Base-by-base conservation (phyloP, 2,113 vertebrate species). In the Addax nasomaculatus region DNA sequence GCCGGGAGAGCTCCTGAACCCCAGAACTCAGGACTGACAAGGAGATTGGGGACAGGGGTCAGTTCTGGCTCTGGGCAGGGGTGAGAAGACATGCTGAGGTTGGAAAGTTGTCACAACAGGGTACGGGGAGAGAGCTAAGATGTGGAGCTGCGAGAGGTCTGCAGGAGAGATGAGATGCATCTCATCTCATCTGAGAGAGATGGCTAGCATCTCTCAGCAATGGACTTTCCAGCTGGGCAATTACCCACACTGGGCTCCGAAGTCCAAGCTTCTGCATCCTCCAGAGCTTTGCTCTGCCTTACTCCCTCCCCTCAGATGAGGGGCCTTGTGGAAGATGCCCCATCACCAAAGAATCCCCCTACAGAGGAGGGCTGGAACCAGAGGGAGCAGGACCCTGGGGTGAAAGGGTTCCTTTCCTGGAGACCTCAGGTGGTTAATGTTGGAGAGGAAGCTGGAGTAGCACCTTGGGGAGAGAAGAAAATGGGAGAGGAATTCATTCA, bases 401-500 rank as follows among this genome's bases (percentile, higher is more conserved):
- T 49, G 80, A 85, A 60, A 27, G 11, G 29, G 15, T 8, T 30
- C 13, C 55, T 60, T 47, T 47, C 30, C 57, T 47, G 58, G 58
- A 43, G 51, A 45, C 45, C 5, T 60, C 29, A 7, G 23, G 92
- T 62, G 29, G 30, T 13, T 25, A 1, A 5, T 30, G 23, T 91
- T 21, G 33, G 58, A 23, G 89, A 70, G 85, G 43, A 25, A 36
- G 76, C 33, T 13, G 2, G n/a, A 62, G 25, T 7, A 14, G 33
- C 45, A 33, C 33, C 0, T 17, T 10, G 7, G 70, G n/a, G 8
- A 92, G 57, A 84, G 43, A 88, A 85, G 89, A 78, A 51, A 58
- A 45, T 4, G 12, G 55, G 64, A 92, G 79, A 85, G 70, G 76
- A 70, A 39, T 5, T 58, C 67, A 10, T 80, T 79, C 98, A 97